Base-by-base conservation (phyloP, 2,888 invertebrate species). In the Linnaemya tessellans region DNA sequence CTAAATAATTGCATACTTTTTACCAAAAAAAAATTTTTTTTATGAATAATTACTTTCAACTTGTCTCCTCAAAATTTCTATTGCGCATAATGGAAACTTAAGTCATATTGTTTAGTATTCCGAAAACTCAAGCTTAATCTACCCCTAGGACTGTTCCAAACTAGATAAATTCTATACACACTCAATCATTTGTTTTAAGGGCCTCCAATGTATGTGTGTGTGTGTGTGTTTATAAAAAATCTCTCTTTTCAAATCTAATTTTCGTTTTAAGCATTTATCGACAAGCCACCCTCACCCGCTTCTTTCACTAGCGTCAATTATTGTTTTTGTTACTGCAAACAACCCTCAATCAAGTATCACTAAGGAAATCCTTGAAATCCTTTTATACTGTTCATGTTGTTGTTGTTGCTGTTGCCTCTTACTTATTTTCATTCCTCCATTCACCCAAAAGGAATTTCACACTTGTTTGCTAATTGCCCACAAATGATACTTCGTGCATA, bases 381-480 rank as follows among this genome's bases (percentile, higher is more conserved):
- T 65, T 73, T 80, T 60, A 22, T 9, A 7, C 22, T 46, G 41
- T 62, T n/a, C n/a, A n/a, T 35, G 46, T 58, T 51, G 9, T 62
- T 77, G 4, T 38, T 64, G n/a, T 67, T 70, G 58, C 11, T 67
- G 18, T 54, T 60, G 67, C 46, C 68, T 65, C 18, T 51, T 20
- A 60, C 60, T 79, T 62, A 68, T 70, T 64, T 62, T 51, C 51
- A 73, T 80, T 70, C 70, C 67, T 71, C 22, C 58, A 71, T 65
- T 71, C 75, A 65, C 77, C 82, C 67, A 80, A 78, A 80, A 73
- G 77, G 78, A 79, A 79, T 87, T 87, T 87, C 87, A 87, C 87
- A 87, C 87, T 84, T 83, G 83, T 84, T 84, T 84, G 79, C 79
- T 86, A 86, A 87, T 85, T 86, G 84, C 84, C 84, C 86, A 83